Base-by-base conservation (phyloP, 2,113 vertebrate species). In the Cacatua alba region DNA sequence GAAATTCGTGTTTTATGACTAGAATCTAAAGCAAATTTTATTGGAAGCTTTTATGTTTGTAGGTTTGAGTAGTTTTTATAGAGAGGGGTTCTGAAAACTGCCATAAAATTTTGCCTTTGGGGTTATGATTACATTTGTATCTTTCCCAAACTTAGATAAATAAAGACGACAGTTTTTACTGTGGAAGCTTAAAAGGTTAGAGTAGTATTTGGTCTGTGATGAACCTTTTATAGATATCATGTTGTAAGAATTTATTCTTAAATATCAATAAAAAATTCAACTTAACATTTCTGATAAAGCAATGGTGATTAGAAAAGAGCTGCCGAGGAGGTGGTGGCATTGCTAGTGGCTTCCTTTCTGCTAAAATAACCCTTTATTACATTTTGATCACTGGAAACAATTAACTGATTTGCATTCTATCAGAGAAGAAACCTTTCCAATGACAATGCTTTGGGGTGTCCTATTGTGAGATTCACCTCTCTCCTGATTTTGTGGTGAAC, bases 131-230 rank as follows among this genome's bases (percentile, higher is more conserved):
- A 96, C 97, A 98, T 98, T 98, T 98, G 98, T 98, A 98, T 98
- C 96, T 98, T 95, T 92, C 96, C 96, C 96, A 97, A 98, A 98
- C 97, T 98, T 98, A 91, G 86, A 98, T 98, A 98, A 98, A 98
- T 98, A 98, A 98, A 98, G 97, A 97, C 82, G 98, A 98, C 98
- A 98, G 98, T 89, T 98, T 98, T 98, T 98, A 98, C 98, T 98
- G 97, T 96, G 70, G 97, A 97, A 97, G 97, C 98, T 98, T 98
- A 98, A 98, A 98, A 98, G 98, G 98, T 98, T 98, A 98, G 96
- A 98, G 95, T 89, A 64, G 96, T 97, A 96, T 98, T 98, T 97
- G 98, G 95, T 97, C 83, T 97, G 92, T 96, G 97, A 98, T 97
- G 97, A 98, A 97, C 98, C 96, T 98, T 98, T 98, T 98, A 98